Evolutionary conservation across 2,888 invertebrate species (phyloP).

Genomic region (Parthenolecanium corni): DNA sequence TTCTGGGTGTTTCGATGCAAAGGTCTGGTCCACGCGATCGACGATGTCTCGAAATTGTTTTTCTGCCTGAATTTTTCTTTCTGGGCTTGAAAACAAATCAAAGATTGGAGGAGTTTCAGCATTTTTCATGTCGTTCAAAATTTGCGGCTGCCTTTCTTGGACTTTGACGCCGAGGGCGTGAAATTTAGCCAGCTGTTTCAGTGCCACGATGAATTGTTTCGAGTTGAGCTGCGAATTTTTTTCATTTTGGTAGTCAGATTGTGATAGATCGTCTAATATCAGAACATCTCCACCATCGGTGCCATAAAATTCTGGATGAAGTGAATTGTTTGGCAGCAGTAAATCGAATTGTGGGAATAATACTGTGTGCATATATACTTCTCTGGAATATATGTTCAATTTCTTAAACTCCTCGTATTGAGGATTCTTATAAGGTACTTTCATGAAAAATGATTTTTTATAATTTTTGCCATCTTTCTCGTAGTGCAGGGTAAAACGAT

Average conservation of each 20-base stretch:
- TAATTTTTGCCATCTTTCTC: too few relatives aligned
- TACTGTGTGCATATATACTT: neutral
- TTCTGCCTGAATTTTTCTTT: too few relatives aligned
- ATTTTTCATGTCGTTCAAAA: too few relatives aligned
- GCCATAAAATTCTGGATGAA: neutral
- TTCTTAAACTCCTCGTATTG: neutral
- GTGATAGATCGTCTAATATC: conserved; percentile 8
- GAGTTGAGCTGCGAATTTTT: conserved; percentile 9
- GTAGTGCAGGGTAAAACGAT: neutral
- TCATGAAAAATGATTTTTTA: neutral
- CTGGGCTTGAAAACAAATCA: too few relatives aligned
- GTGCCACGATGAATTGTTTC: neutral
- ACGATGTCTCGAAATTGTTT: too few relatives aligned
- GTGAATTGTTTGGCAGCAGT: neutral
- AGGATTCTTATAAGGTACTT: conserved; percentile 1
- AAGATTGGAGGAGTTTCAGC: too few relatives aligned
- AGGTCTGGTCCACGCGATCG: too few relatives aligned
- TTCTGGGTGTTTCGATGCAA: too few relatives aligned
- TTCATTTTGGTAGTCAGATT: neutral
- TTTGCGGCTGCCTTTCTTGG: too few relatives aligned
- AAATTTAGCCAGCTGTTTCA: conserved; percentile 4
- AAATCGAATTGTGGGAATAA: conserved; percentile 5
- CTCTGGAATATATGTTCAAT: neutral
- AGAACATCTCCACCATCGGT: neutral
- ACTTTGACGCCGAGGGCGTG: conserved; percentile 9